Conservation (phyloP, 1,140 invertebrate genomes). For the Diorhabda carinulata region DNA sequence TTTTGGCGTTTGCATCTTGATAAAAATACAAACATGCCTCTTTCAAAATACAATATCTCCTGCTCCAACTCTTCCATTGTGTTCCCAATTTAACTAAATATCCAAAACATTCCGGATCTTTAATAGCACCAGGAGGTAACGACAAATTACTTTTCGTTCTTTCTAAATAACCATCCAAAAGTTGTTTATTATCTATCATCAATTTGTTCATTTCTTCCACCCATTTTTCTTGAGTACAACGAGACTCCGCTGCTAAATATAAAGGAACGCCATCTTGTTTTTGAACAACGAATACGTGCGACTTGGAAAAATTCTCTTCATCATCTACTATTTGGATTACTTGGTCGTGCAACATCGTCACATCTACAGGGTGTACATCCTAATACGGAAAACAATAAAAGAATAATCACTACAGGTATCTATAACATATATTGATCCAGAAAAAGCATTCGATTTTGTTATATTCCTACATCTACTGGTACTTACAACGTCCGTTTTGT, state of each 20-base stretch:
- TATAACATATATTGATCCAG: not conserved
- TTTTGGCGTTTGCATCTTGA: constrained; percentile 77
- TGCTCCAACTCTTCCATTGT: constrained; percentile 81
- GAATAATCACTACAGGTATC: not conserved
- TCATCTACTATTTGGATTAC: constrained; percentile 64
- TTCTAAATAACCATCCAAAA: constrained; percentile 70
- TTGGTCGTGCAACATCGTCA: constrained; percentile 81
- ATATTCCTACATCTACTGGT: not conserved
- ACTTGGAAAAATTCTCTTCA: constrained; percentile 47
- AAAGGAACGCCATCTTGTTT: constrained; percentile 73
- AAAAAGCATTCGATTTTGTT: not conserved
- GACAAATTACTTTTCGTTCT: constrained; percentile 65
- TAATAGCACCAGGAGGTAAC: constrained; percentile 66
- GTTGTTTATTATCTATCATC: constrained; percentile 57
- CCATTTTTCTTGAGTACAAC: constrained; percentile 73
- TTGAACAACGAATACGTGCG: constrained; percentile 67
- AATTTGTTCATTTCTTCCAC: constrained; percentile 68
- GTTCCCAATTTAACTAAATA: constrained; percentile 78
- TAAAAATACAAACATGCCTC: constrained; percentile 95
- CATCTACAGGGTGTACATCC: constrained; percentile 85
- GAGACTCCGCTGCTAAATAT: constrained; percentile 75
- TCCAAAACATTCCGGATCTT: constrained; percentile 85
- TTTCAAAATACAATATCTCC: constrained; percentile 90
- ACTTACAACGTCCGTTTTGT: constrained; percentile 81
- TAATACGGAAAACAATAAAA: constrained; percentile 45